Base-by-base conservation (phyloP, 30 jellyfish, hydroid and myxozoan species). In the Catostylus mosaicus region DNA sequence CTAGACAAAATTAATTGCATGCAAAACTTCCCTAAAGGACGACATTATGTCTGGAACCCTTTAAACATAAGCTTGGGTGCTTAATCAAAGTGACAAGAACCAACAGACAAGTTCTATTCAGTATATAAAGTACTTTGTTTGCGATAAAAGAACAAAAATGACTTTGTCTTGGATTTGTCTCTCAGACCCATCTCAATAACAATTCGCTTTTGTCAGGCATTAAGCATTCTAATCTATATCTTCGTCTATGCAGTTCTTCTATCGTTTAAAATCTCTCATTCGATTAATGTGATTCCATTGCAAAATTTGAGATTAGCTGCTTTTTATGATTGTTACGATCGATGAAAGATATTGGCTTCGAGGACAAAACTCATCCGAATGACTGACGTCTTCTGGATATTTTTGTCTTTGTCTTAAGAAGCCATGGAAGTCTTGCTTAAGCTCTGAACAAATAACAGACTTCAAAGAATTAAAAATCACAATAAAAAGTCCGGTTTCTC, bases 381-480 rank as follows among this genome's bases (percentile, higher is more conserved):
- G 54, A 40, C 54, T 5, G 7, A 14, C 54, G 14, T 40, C 54
- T 40, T 5, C 11, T 40, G 14, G 7, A 40, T 7, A 7, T 14
- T 40, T 14, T 40, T 5, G 11, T 40, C 54, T 40, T 40, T 5
- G 54, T 40, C 11, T 14, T 5, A 14, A 52, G 67, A 26, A 52
- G 19, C 24, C 67, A 52, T 4, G 8, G 19, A 26, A 52, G 18
- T 3, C 67, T 16, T 3, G 30, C 30, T 26, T 4, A 20, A 52
- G 67, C 67, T 52, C 14, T 52, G 67, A 52, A 52, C 67, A 52
- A 52, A 52, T 52, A n/a, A 52, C 30, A 52, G 67, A 52, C 29
- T 52, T 52, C 24, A 52, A 52, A 52, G 67, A 52, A 52, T 52
- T 52, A 7, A 7, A n/a, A 52, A 52, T 52, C 29, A 52, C 67